A percentile compares a stretch with the other conserved stretches of the same genome.
phyloP scores from a whole-genome alignment of 2,113 vertebrate genomes.

The Saccopteryx bilineata region DNA sequence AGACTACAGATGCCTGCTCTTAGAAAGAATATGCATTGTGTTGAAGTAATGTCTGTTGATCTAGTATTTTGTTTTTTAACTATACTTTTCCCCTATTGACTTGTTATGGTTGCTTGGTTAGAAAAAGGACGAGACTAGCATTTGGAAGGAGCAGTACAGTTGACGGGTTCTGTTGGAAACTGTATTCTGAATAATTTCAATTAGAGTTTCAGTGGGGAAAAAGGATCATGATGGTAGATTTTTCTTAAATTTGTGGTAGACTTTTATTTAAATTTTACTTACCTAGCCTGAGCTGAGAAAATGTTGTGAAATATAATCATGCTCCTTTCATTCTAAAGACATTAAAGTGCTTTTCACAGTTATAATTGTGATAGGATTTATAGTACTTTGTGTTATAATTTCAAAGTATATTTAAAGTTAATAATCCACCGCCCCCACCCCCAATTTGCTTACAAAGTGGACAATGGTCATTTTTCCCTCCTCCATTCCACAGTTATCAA shows the following conservation, averaged over 20 bases:
- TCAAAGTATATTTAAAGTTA: not conserved
- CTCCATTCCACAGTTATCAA: not conserved
- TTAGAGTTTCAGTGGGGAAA: conserved; percentile 40
- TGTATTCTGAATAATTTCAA: not conserved
- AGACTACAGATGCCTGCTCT: not conserved
- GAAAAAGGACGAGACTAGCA: not conserved
- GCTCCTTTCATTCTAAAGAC: conserved; percentile 6
- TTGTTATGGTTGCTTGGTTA: not conserved
- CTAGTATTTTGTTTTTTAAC: not conserved
- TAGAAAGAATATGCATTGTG: not conserved
- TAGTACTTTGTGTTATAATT: conserved; percentile 31
- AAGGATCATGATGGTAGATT: not conserved
- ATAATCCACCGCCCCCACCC: not conserved
- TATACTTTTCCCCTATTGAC: not conserved
- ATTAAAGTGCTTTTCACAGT: not conserved
- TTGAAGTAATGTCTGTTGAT: not conserved
- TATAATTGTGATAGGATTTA: not conserved
- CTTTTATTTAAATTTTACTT: conserved; percentile 8
- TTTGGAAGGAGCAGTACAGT: conserved; percentile 27
- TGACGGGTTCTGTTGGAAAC: conserved; percentile 29
- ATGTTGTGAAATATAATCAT: not conserved
- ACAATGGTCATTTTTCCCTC: not conserved
- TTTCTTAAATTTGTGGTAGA: not conserved
- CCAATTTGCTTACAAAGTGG: not conserved
- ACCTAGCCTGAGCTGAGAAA: not conserved